Evolutionary conservation across 2,797 vertebrate species (phyloP).

Genomic region (Chelon labrosus): DNA sequence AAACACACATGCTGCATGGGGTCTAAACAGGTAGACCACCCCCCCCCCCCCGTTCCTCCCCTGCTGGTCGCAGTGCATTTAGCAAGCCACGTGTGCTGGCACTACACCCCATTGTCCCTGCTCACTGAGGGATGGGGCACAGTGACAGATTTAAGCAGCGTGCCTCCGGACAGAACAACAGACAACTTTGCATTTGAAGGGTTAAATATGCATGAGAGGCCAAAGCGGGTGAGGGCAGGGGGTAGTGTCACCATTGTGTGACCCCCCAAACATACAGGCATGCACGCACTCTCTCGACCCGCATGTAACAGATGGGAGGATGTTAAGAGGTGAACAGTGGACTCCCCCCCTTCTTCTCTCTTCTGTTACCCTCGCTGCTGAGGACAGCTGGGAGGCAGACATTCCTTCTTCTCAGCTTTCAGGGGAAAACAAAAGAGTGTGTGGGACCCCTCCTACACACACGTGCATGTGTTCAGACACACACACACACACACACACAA

Average conservation of each 20-base stretch:
- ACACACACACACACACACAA: constrained; percentile 26
- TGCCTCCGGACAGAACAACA: constrained; percentile 73
- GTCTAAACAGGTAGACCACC: constrained; percentile 52
- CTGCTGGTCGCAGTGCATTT: constrained; percentile 60
- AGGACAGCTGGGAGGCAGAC: constrained; percentile 86
- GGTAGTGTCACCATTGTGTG: constrained; percentile 67
- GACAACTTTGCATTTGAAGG: constrained; percentile 79
- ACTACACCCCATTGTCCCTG: constrained; percentile 69
- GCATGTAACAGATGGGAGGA: constrained; percentile 77
- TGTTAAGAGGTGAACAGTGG: constrained; percentile 64
- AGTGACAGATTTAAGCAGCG: constrained; percentile 73
- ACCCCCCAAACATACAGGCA: constrained; percentile 58
- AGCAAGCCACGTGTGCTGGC: constrained; percentile 75
- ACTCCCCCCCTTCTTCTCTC: constrained; percentile 60
- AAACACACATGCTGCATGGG: constrained; percentile 32
- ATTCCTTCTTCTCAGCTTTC: constrained; percentile 84
- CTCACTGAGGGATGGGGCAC: constrained; percentile 56
- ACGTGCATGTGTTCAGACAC: constrained; percentile 71
- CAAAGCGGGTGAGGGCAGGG: constrained; percentile 49
- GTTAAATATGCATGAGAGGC: constrained; percentile 79
- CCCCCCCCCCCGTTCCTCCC: constrained; percentile 26
- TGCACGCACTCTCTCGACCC: constrained; percentile 36
- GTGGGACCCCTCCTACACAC: constrained; percentile 73
- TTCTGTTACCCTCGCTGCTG: constrained; percentile 56
- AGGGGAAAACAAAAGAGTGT: constrained; percentile 79